A percentile compares a stretch with the other conserved stretches of the same genome.
Conservation (phyloP, 2,797 vertebrate genomes). For the Alectoris magna region DNA sequence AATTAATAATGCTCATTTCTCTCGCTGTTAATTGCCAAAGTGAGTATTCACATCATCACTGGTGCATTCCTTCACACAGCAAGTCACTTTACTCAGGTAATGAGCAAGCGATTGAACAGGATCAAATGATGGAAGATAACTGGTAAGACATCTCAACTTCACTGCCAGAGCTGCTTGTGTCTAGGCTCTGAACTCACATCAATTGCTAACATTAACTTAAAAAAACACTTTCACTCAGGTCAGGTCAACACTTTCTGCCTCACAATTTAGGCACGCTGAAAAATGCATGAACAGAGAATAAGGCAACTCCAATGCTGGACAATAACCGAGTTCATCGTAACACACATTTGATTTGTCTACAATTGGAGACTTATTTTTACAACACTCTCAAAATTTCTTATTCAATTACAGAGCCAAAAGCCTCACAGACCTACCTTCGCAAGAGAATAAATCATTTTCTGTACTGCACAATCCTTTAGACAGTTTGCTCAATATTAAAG, state of each 20-base stretch:
- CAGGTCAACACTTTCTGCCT: neutral
- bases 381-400: neutral
- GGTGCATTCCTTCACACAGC: neutral
- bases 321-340: rapidly evolving
- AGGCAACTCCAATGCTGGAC: neutral
- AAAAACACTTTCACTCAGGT: neutral
- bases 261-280: neutral
- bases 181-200: neutral
- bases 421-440: neutral
- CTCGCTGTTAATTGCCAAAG: neutral
- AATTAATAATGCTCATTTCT: neutral
- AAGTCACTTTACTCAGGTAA: neutral
- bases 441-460: neutral
- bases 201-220: neutral
- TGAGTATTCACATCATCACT: neutral
- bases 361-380: neutral
- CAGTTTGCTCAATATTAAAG: neutral
- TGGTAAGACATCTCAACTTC: neutral
- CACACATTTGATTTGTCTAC: neutral
- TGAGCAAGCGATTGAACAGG: rapidly evolving
- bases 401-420: neutral
- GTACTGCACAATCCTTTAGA: neutral
- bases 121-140: neutral
- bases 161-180: neutral
- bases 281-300: neutral